Evolutionary conservation across 2,888 invertebrate genomes (phyloP), one percentile per base, ranked within the genome.

Genomic region (Acrocera orbiculus): DNA sequence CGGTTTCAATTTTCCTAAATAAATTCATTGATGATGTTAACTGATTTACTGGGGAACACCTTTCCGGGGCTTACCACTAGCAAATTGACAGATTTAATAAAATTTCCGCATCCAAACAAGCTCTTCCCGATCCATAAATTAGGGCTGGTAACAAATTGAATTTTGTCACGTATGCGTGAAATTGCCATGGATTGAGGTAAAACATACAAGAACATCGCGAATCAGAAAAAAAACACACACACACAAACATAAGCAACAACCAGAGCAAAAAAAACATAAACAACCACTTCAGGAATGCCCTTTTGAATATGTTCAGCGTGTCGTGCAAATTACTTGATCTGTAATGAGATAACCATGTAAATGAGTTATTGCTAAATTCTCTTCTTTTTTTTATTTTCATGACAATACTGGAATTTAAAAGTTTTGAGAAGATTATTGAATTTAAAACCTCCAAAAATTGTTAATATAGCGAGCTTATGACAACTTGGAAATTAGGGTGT

Each of bases 151-250:
- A 35, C 37, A 40, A 40, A 40, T 40, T 37, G 37, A 40, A 40
- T 40, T 40, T 40, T 40, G 40, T 40, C 40, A 40, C 37, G 40
- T 40, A 37, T 40, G 40, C 40, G 40, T 40, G 37, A 40, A 40
- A 40, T 40, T 37, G 40, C 33, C 36, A 34, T 25, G 27, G 30
- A 39, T 36, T 30, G 31, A 27, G 38, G 27, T 27, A 38, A 34
- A 34, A n/a, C 32, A 38, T 32, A 32, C 28, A 25, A 20, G 27
- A 25, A 30, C 20, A 35, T 19, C 28, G 20, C 29, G 23, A 27
- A 17, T 20, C 25, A 22, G 32, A 32, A 28, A 10, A 24, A 27
- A 27, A n/a, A n/a, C n/a, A n/a, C 16, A 27, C 16, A 17, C 25
- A 17, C 25, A 6, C 5, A n/a, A 13, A n/a, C 25, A 16, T 9